Evolutionary conservation across 2,113 vertebrate species (phyloP).

Genomic region (Epinephelus fuscoguttatus): DNA sequence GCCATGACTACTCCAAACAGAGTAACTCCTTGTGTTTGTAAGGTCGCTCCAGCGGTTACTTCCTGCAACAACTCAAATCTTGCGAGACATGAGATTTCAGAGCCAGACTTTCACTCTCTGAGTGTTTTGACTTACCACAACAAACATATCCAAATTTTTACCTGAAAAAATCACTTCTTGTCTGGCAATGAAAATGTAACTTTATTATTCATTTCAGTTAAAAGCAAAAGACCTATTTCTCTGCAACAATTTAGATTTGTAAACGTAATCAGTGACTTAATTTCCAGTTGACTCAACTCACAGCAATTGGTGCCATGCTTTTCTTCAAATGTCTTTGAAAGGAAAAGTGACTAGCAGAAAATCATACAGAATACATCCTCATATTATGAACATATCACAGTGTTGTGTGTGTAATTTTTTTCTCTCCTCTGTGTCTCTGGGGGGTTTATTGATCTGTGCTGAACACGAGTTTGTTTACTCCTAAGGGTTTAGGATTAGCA

Average conservation of each 20-base stretch:
- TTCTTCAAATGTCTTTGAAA: background rate
- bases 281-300: background rate
- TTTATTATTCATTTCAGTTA: background rate
- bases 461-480: slow-evolving; percentile 52
- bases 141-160: no score
- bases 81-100: no score
- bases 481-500: slow-evolving; percentile 57
- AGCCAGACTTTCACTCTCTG: no score
- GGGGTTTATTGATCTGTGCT: slow-evolving; percentile 48
- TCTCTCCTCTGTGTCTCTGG: background rate
- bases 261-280: background rate
- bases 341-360: background rate
- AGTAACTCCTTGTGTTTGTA: no score
- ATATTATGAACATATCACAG: background rate
- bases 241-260: background rate
- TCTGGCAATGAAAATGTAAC: background rate
- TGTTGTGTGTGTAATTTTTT: background rate
- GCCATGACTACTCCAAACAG: no score
- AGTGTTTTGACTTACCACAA: no score
- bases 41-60: no score
- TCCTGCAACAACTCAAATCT: no score
- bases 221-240: background rate
- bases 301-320: no score
- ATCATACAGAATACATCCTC: background rate
- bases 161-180: no score